Evolutionary conservation across 2,888 invertebrate genomes (phyloP).

Genomic region (Volucella bombylans): DNA sequence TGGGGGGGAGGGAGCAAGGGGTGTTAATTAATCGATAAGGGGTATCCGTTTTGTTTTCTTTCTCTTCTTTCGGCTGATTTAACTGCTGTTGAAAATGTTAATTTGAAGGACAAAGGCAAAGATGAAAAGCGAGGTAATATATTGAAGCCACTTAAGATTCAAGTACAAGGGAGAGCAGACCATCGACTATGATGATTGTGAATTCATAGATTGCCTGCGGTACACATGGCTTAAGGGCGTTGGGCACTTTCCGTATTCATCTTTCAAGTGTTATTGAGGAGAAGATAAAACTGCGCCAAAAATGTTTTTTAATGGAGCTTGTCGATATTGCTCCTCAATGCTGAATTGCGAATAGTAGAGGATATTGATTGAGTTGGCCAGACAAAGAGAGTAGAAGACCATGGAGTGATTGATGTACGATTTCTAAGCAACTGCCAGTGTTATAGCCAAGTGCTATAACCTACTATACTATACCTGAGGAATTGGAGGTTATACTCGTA

Average conservation of each 20-base stretch:
- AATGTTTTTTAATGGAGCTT: not conserved
- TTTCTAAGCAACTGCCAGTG: too few species aligned
- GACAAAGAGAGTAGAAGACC: too few species aligned
- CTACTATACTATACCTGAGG: too few species aligned
- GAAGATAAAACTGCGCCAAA: slow-evolving; percentile 5
- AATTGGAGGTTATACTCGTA: too few species aligned
- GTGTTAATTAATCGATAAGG: slow-evolving; percentile 52
- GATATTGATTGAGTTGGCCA: too few species aligned
- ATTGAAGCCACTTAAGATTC: slow-evolving; percentile 25
- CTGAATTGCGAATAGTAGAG: not conserved
- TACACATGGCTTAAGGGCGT: not conserved
- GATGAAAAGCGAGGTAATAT: slow-evolving; percentile 13
- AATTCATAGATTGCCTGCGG: not conserved
- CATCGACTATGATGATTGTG: slow-evolving; percentile 29
- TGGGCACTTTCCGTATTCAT: slow-evolving; percentile 2
- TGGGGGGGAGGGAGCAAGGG: too few species aligned
- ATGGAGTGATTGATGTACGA: too few species aligned
- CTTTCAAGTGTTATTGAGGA: slow-evolving; percentile 17
- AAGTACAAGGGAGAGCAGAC: slow-evolving; percentile 3
- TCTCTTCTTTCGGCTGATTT: slow-evolving; percentile 5
- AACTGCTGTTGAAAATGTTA: slow-evolving; percentile 42
- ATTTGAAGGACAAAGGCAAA: slow-evolving; percentile 1
- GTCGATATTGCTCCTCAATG: not conserved
- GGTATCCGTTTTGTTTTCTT: not conserved
- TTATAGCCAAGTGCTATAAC: too few species aligned